Percentiles rank a stretch among this genome's conserved stretches.
Conservation (phyloP, 2,113 vertebrate species). For the Laticauda colubrina region DNA sequence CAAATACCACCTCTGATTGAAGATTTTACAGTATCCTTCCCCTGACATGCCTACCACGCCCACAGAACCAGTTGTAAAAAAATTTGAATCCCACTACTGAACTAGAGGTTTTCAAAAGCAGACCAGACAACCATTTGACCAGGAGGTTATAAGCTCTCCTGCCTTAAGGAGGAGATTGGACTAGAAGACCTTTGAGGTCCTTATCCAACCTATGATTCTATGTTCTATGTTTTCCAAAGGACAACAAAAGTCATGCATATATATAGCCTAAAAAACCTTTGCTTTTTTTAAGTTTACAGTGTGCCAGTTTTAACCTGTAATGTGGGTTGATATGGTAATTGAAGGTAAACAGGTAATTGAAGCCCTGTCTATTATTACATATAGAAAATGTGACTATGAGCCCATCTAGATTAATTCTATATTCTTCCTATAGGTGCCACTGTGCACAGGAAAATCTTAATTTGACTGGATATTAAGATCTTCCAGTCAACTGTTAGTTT, state of each 20-base stretch:
- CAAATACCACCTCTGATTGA: no score
- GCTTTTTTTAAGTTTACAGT: background rate
- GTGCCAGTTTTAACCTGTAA: background rate
- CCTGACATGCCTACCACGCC: no score
- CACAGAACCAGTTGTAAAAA: no score
- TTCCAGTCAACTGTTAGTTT: background rate
- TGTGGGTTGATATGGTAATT: background rate
- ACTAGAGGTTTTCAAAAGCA: background rate
- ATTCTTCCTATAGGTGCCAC: background rate
- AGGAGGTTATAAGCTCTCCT: background rate
- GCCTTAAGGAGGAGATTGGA: no score
- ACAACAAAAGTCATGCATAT: background rate
- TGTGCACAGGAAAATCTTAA: background rate
- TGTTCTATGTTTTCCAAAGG: background rate
- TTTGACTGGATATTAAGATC: background rate
- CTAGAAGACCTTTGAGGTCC: no score
- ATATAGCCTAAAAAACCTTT: background rate
- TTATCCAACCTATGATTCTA: no score
- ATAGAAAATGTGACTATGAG: background rate
- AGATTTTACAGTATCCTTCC: no score
- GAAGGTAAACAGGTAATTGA: background rate
- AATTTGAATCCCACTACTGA: no score
- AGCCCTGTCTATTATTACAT: background rate
- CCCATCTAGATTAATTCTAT: background rate
- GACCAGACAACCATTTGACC: background rate